Conservation (phyloP, 2,797 vertebrate species). For the Periophthalmus magnuspinnatus region DNA sequence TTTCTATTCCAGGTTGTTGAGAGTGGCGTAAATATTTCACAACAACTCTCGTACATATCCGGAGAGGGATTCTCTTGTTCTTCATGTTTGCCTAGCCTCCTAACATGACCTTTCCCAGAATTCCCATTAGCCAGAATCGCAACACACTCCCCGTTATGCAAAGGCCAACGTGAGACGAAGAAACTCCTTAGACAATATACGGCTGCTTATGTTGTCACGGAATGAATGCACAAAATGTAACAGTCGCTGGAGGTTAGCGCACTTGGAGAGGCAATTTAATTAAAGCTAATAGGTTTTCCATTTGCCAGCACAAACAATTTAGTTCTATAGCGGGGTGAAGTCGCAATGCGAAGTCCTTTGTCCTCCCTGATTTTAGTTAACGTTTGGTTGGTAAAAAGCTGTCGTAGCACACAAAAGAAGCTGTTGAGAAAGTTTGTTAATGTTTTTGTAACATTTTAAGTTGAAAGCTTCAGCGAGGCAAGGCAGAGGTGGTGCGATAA, state of each 20-base stretch:
- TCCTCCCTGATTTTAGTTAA: constrained; percentile 34
- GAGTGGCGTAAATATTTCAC: constrained; percentile 25
- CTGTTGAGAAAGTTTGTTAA: constrained; percentile 22
- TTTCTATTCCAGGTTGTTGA: neutral
- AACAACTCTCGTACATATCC: constrained; percentile 38
- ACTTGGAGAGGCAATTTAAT: constrained; percentile 12
- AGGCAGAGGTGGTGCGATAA: constrained; percentile 31
- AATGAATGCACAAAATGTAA: constrained; percentile 6
- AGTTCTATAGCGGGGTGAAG: constrained; percentile 2
- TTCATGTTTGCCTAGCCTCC: constrained; percentile 57
- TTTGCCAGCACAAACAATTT: constrained; percentile 8
- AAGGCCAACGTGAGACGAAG: constrained; percentile 61
- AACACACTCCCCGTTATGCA: constrained; percentile 48
- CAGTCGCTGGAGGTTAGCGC: neutral
- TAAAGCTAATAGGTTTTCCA: constrained; percentile 21
- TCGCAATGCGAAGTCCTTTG: constrained; percentile 13
- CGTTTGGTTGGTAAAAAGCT: constrained; percentile 48
- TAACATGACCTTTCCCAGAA: constrained; percentile 73
- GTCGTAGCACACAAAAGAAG: constrained; percentile 10
- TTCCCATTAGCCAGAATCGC: constrained; percentile 52
- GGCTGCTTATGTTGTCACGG: neutral
- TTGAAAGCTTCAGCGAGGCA: constrained; percentile 32
- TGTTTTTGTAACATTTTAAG: constrained; percentile 28
- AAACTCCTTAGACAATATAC: constrained; percentile 19
- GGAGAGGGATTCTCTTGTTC: constrained; percentile 55